phyloP scores from a whole-genome alignment of 1,140 invertebrate species.

The Drosophila murphyi region DNA sequence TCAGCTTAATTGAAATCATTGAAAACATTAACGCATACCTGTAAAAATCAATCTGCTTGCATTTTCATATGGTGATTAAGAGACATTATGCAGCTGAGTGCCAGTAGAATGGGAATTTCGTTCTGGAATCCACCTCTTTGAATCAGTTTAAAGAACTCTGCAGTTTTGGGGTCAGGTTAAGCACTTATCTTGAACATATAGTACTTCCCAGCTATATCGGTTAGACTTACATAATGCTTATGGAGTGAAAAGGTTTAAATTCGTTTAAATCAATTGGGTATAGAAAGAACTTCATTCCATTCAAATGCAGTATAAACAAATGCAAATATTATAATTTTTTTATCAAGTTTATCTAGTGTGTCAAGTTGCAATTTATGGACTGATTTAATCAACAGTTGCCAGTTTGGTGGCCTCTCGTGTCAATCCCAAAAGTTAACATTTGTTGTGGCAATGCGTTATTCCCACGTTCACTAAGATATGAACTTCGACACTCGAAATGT shows the following conservation, averaged over 20 bases:
- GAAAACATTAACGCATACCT: constrained; percentile 61
- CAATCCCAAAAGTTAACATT: constrained; percentile 3
- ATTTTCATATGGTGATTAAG: constrained; percentile 3
- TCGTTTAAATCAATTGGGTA: too few relatives aligned
- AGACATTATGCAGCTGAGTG: neutral
- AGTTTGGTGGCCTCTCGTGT: neutral
- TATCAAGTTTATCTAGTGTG: neutral
- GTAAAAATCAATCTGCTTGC: constrained; percentile 26
- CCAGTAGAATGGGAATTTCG: neutral
- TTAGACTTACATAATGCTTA: too few relatives aligned
- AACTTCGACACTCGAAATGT: neutral
- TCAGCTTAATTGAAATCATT: constrained; percentile 75
- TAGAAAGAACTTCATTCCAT: too few relatives aligned
- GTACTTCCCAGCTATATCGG: too few relatives aligned
- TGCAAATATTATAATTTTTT: neutral
- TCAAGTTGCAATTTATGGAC: neutral
- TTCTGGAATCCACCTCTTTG: neutral
- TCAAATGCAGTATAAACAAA: too few relatives aligned
- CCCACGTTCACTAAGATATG: neutral
- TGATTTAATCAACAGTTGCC: constrained; percentile 5
- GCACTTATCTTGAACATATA: neutral
- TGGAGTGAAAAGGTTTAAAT: too few relatives aligned
- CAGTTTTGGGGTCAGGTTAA: too few relatives aligned
- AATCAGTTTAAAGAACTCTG: neutral
- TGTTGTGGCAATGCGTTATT: neutral